Conservation (phyloP, 2,797 vertebrate species). For the Martes flavigula region DNA sequence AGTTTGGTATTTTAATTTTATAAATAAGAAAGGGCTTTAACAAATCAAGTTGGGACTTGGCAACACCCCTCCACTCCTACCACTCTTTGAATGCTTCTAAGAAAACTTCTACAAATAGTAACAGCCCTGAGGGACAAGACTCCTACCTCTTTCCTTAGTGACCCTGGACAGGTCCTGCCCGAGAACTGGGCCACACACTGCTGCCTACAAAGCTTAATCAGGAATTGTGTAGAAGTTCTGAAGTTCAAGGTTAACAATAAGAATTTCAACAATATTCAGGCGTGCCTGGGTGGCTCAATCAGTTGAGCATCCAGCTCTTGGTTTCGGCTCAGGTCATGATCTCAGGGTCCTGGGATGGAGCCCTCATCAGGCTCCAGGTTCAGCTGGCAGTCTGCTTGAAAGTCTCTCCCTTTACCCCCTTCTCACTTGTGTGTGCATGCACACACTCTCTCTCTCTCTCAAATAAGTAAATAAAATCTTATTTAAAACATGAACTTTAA, state of each 20-base stretch:
- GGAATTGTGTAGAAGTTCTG: background rate
- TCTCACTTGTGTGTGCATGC: too few species aligned
- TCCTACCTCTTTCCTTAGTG: background rate
- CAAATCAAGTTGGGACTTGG: background rate
- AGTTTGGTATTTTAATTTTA: background rate
- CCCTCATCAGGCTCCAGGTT: background rate
- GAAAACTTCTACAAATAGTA: background rate
- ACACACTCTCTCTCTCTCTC: background rate
- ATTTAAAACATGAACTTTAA: background rate
- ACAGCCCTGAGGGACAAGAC: background rate
- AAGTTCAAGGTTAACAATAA: background rate
- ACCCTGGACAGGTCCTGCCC: background rate
- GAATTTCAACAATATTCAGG: background rate
- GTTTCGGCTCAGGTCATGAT: background rate
- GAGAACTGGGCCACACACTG: background rate
- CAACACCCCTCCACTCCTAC: background rate
- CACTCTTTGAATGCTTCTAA: background rate
- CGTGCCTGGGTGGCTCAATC: background rate
- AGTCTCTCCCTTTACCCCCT: background rate
- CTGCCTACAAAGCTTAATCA: background rate
- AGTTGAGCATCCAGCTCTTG: background rate
- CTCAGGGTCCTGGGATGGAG: background rate
- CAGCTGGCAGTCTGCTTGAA: background rate
- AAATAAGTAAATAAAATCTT: background rate
- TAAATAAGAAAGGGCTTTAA: background rate